These are phyloP conservation scores for Eupithecia pulchellata DNA, from an alignment of 2,888 invertebrate species.

Conservation along the genomic window DNA sequence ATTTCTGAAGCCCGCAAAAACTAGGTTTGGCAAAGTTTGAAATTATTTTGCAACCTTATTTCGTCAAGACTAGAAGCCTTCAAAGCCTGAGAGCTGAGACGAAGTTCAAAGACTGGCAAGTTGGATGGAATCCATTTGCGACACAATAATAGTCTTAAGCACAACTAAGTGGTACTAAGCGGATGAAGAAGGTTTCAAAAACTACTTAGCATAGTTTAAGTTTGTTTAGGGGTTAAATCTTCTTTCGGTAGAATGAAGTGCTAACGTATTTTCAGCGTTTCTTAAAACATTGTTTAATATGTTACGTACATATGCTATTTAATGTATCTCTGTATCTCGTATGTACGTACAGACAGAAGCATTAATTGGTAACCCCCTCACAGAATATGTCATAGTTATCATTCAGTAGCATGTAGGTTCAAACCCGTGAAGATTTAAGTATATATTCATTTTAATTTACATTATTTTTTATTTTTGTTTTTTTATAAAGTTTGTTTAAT, in stretches of 20 bases:
- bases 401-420: too few species aligned
- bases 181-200: constrained; percentile 10
- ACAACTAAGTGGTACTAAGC: constrained; percentile 34
- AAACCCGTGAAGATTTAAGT: too few species aligned
- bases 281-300: too few species aligned
- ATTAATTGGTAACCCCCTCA: too few species aligned
- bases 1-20: constrained; percentile 28
- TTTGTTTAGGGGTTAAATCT: constrained; percentile 8
- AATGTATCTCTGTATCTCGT: too few species aligned
- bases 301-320: too few species aligned
- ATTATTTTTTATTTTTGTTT: too few species aligned
- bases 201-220: constrained; percentile 11
- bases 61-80: constrained; percentile 40
- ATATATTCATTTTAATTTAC: too few species aligned
- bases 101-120: constrained; percentile 49
- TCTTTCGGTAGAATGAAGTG: background rate
- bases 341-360: too few species aligned
- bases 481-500: too few species aligned
- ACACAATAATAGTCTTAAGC: constrained; percentile 46
- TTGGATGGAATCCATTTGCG: constrained; percentile 47
- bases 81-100: constrained; percentile 49
- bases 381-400: too few species aligned
- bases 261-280: too few species aligned
- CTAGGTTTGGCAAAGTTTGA: constrained; percentile 28
- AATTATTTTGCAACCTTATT: constrained; percentile 30